These are phyloP conservation scores for Crypturellus tataupa DNA, from an alignment of 2,797 vertebrate species.

Conservation along the genomic window DNA sequence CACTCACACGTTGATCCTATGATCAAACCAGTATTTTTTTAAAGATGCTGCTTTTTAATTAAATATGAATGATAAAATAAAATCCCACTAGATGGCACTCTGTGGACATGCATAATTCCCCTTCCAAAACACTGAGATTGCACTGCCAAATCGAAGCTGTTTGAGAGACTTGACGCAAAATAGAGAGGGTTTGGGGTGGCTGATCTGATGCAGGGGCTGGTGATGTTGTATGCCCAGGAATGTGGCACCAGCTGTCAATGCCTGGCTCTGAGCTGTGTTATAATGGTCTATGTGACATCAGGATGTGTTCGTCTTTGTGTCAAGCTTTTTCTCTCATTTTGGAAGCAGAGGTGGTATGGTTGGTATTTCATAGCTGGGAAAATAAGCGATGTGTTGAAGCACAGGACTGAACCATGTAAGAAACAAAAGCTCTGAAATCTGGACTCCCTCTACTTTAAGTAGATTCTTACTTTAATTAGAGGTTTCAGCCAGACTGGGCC, in stretches of 20 bases:
- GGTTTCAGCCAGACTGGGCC: not conserved
- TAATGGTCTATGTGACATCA: not conserved
- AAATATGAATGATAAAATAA: accelerated
- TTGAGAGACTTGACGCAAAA: not conserved
- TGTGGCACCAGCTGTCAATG: accelerated
- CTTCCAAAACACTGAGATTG: accelerated
- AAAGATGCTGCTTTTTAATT: not conserved
- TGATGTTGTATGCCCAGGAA: accelerated
- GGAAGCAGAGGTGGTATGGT: accelerated
- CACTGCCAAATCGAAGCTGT: not conserved
- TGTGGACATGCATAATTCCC: not conserved
- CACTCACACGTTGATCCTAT: not conserved
- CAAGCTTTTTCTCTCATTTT: not conserved
- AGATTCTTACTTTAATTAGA: accelerated
- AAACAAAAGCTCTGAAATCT: not conserved
- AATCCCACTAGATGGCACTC: conserved; percentile 68
- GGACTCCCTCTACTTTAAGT: not conserved
- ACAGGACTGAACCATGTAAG: accelerated
- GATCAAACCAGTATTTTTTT: accelerated
- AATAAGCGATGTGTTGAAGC: not conserved
- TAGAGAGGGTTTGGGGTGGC: not conserved
- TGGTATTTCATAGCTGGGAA: not conserved
- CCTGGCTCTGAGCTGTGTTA: not conserved
- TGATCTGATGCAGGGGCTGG: not conserved
- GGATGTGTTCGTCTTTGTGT: accelerated